Base-by-base conservation (phyloP, 2,113 vertebrate species). In the Cyprinodon variegatus region DNA sequence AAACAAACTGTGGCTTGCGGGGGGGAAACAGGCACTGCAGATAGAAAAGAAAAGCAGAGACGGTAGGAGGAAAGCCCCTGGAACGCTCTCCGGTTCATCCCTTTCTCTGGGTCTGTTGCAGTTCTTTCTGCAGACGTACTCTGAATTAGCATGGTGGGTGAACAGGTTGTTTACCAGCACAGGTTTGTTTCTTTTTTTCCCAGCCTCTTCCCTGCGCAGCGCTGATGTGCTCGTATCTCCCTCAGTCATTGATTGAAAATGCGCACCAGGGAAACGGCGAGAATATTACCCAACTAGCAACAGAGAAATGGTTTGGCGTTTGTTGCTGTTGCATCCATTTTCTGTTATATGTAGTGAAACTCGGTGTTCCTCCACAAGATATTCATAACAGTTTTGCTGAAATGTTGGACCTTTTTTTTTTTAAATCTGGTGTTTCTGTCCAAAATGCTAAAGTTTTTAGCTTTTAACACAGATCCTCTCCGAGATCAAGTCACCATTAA, bases 161-260 rank as follows among this genome's bases (percentile, higher is more conserved):
- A 89, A 76, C 82, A 82, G 89, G 85, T 84, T 91, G 86, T 89
- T 91, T 90, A 83, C 81, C 75, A 78, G 77, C 78, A n/a, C 82
- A 5, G 36, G 29, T 76, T 59, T 65, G 65, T 65, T 75, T 46
- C 59, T 57, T 65, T 17, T 22, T 65, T 40, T 48, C 41, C 15
- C 45, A 22, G 20, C 71, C 12, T 50, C 15, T 11, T 11, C 65
- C 57, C 48, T 57, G 36, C 66, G 4, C 66, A 62, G 67, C 75
- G 76, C 9, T 29, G 41, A 61, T 74, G 71, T 40, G 39, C 70
- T 84, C 86, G 77, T 88, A 80, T 86, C 88, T 83, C 41, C 10
- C 72, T 83, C 83, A 59, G 83, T 89, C 90, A 79, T 62, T 64
- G 68, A 88, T 87, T 87, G 84, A 80, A 89, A 79, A 80, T 50